These are phyloP conservation scores for Orestias chungarensis DNA, from an alignment of 2,797 vertebrate genomes.

Conservation along the genomic window DNA sequence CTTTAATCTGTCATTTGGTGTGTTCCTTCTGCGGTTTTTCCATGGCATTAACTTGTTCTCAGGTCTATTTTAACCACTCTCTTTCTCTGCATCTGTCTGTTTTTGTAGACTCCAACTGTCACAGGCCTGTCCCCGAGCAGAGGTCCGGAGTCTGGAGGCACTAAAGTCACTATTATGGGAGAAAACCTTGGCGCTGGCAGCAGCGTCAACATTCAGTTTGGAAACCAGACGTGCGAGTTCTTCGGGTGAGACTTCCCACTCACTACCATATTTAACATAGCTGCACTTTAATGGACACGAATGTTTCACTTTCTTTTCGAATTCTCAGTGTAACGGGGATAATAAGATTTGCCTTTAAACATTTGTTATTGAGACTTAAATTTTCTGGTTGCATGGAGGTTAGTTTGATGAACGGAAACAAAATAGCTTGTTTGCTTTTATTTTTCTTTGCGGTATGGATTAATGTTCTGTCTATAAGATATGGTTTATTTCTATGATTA, in stretches of 20 bases:
- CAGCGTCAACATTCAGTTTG: conserved; percentile 88
- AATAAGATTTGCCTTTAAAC: background rate
- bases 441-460: background rate
- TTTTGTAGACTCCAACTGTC: conserved; percentile 86
- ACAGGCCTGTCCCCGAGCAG: conserved; percentile 87
- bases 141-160: conserved; percentile 95
- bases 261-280: conserved; percentile 5
- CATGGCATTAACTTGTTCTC: conserved; percentile 5
- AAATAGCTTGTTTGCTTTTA: background rate
- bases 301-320: background rate
- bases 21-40: conserved; percentile 1
- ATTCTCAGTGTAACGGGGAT: background rate
- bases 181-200: conserved; percentile 93
- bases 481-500: conserved; percentile 14
- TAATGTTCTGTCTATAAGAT: background rate
- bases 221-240: conserved; percentile 97
- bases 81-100: conserved; percentile 29
- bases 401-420: background rate
- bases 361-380: background rate
- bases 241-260: conserved; percentile 82
- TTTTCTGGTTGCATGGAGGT: background rate
- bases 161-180: conserved; percentile 93
- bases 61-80: conserved; percentile 7
- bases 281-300: conserved; percentile 1
- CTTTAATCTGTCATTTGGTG: conserved; percentile 16